phyloP scores from a whole-genome alignment of 2,113 vertebrate species.

The Lipophrys pholis region DNA sequence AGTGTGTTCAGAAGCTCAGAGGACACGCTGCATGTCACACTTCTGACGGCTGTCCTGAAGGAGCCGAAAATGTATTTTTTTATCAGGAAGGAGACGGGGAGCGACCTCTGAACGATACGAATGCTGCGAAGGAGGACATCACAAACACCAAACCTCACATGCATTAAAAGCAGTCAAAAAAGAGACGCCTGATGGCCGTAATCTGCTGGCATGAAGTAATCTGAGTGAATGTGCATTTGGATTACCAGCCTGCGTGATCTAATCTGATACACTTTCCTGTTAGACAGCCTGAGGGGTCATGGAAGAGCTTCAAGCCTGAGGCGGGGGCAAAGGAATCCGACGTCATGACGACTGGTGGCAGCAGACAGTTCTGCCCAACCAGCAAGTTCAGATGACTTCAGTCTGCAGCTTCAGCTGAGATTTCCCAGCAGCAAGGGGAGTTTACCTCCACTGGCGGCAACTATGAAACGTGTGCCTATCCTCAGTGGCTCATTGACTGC shows the following conservation, averaged over 20 bases:
- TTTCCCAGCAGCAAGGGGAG: background rate
- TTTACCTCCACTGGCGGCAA: background rate
- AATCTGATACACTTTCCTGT: slow-evolving; percentile 63
- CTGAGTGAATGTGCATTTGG: slow-evolving; percentile 73
- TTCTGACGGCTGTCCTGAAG: slow-evolving; percentile 10
- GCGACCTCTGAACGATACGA: no score
- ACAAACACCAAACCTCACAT: slow-evolving; percentile 1
- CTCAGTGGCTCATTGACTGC: background rate
- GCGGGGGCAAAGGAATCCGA: background rate
- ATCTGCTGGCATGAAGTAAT: slow-evolving; percentile 69
- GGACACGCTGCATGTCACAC: slow-evolving; percentile 5
- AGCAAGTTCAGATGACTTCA: background rate
- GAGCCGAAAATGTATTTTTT: background rate
- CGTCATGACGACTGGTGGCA: background rate
- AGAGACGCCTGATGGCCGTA: slow-evolving; percentile 44
- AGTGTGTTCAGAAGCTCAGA: slow-evolving; percentile 1
- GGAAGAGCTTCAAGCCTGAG: slow-evolving; percentile 15
- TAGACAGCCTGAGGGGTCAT: slow-evolving; percentile 30
- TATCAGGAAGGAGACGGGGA: no score
- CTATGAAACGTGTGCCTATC: background rate
- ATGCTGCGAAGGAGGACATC: background rate
- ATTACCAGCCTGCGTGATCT: slow-evolving; percentile 67
- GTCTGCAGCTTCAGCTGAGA: background rate
- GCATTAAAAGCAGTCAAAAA: slow-evolving; percentile 9
- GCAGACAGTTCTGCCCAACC: background rate